These are phyloP conservation scores for Rhagoletis zephyria DNA, from an alignment of 1,140 invertebrate genomes.

Conservation along the genomic window DNA sequence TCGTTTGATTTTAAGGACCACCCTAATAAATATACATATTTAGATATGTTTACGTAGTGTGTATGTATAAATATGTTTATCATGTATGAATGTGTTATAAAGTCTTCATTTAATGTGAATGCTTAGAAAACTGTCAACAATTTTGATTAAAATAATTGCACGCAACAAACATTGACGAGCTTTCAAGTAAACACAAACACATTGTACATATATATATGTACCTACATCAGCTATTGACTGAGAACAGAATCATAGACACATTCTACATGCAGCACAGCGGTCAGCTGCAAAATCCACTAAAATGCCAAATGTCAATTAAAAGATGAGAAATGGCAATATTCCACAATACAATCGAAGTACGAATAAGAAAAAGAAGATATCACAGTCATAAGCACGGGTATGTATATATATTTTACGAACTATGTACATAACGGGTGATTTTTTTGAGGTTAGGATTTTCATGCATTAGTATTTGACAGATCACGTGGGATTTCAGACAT, in stretches of 20 bases:
- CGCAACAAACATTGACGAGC: not conserved
- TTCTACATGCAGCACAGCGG: not conserved
- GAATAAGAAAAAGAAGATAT: not conserved
- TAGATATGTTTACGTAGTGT: no score
- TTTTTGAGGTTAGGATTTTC: no score
- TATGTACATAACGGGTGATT: no score
- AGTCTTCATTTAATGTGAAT: constrained; percentile 65
- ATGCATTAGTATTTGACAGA: no score
- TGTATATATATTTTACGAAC: no score
- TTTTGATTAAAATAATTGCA: constrained; percentile 72
- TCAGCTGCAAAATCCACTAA: not conserved
- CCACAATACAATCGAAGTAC: not conserved
- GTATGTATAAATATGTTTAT: not conserved
- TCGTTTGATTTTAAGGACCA: no score
- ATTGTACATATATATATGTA: not conserved
- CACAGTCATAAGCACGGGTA: not conserved
- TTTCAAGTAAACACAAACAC: not conserved
- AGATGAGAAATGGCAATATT: constrained; percentile 29
- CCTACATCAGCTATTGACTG: not conserved
- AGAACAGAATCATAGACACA: constrained; percentile 2
- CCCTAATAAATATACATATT: no score
- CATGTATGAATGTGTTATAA: not conserved
- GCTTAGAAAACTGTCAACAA: constrained; percentile 66
- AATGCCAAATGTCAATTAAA: constrained; percentile 52
- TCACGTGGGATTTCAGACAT: no score